These are phyloP conservation scores for Nemotelus pantherinus DNA, from an alignment of 2,888 invertebrate genomes.

Conservation along the genomic window DNA sequence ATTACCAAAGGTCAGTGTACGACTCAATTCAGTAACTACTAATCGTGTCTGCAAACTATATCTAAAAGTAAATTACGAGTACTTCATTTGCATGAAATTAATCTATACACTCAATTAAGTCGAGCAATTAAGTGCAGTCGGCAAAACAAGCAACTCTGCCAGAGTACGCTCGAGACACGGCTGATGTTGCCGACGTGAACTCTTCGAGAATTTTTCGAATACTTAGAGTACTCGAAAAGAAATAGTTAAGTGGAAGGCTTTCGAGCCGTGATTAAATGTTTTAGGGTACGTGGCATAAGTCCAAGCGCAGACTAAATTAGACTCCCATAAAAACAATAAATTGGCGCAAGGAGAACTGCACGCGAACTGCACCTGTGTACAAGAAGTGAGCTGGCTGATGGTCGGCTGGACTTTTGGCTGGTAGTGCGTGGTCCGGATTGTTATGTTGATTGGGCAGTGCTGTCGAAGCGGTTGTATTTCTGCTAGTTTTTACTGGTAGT, in stretches of 20 bases:
- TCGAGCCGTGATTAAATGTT: slow-evolving; percentile 29
- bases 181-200: too few species aligned
- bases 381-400: slow-evolving; percentile 11
- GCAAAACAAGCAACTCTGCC: not conserved
- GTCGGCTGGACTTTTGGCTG: not conserved
- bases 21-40: not conserved
- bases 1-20: slow-evolving; percentile 5
- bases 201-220: not conserved
- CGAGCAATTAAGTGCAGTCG: slow-evolving; percentile 10
- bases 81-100: slow-evolving; percentile 14
- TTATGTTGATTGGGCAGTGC: too few species aligned
- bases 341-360: slow-evolving; percentile 17
- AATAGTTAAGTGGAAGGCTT: slow-evolving; percentile 10
- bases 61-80: not conserved
- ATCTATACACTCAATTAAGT: slow-evolving; percentile 17
- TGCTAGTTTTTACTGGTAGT: too few species aligned
- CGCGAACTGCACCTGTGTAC: slow-evolving; percentile 30
- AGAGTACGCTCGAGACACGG: too few species aligned
- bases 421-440: too few species aligned
- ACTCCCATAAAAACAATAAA: slow-evolving; percentile 1
- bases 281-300: slow-evolving; percentile 28
- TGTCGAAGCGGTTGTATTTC: too few species aligned
- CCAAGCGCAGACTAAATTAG: slow-evolving; percentile 18
- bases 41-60: not conserved
- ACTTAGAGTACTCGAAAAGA: not conserved